Conservation (phyloP, 2,113 vertebrate species). For the Menidia beryllina region DNA sequence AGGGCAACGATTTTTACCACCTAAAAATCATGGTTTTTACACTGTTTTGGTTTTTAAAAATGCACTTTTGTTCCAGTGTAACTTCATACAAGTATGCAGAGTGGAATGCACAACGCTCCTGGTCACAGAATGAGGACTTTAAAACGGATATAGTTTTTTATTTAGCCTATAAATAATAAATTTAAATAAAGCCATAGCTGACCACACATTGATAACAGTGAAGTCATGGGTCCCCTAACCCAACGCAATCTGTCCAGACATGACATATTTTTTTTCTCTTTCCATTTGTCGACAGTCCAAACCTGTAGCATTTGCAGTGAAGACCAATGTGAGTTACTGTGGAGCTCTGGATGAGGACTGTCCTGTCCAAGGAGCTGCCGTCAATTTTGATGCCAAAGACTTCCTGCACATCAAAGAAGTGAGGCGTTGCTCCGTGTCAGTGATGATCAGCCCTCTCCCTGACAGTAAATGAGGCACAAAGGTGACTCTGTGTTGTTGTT, state of each 20-base stretch:
- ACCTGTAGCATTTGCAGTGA: slow-evolving; percentile 94
- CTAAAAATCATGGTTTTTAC: too few relatives aligned
- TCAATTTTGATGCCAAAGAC: slow-evolving; percentile 99
- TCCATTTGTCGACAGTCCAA: slow-evolving; percentile 84
- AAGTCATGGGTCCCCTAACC: neutral
- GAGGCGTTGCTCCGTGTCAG: slow-evolving; percentile 33
- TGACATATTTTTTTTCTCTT: neutral
- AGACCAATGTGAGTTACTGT: slow-evolving; percentile 96
- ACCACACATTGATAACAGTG: neutral
- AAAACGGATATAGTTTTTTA: neutral
- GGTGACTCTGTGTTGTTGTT: slow-evolving; percentile 16
- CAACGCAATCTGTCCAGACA: neutral
- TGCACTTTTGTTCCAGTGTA: neutral
- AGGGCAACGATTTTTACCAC: too few relatives aligned
- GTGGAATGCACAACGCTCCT: too few relatives aligned
- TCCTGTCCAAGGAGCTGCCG: slow-evolving; percentile 94
- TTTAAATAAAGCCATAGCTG: too few relatives aligned
- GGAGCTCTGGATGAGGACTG: slow-evolving; percentile 95
- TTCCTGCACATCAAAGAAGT: slow-evolving; percentile 99
- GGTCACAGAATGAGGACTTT: neutral
- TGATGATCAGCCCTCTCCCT: neutral
- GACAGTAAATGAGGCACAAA: neutral
- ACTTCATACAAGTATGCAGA: neutral
- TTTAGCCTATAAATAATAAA: too few relatives aligned
- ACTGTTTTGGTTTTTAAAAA: too few relatives aligned